Evolutionary conservation across 2,888 invertebrate genomes (phyloP), one percentile per base, ranked within the genome.

Genomic region (Pachymerium ferrugineum): DNA sequence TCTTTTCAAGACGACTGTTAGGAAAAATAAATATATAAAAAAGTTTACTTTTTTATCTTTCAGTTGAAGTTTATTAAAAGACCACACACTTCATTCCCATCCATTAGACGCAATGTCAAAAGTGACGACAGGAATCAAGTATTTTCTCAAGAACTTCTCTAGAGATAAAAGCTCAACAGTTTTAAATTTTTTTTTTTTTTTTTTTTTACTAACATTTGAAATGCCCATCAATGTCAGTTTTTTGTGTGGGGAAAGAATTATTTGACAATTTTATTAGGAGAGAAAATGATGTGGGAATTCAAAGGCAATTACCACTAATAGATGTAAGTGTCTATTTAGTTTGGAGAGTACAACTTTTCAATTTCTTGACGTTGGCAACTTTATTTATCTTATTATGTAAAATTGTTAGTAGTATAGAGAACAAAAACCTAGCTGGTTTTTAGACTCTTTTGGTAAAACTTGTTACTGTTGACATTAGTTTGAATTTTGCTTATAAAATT

Each of bases 71-170:
- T 54, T 54, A 54, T 54, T 54, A 54, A 54, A 54, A 54, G 25
- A 54, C 54, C 54, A 54, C 54, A 54, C 54, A 47, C 47, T 54
- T 54, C 54, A 54, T 28, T 54, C 28, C 14, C 22, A 54, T 54
- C 54, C 54, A 54, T 54, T 54, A 54, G 54, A 54, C 25, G 25
- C 25, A 25, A n/a, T 25, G 54, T 54, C 54, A 54, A 54, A n/a
- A 54, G 54, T 54, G 54, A 54, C 22, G 54, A 54, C 54, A 54
- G 28, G 54, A 54, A 54, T 54, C 54, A 54, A 54, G 54, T 54
- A 54, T 22, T 54, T 54, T 54, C 28, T 28, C 28, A 22, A 47
- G 47, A 47, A 54, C 28, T 54, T 25, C 54, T 54, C 54, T 28
- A 54, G 54, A 54, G 54, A 54, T 54, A 54, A 54, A 54, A 54